These are phyloP conservation scores for Aulostomus chinensis DNA, from an alignment of 2,797 vertebrate species.

Conservation along the genomic window DNA sequence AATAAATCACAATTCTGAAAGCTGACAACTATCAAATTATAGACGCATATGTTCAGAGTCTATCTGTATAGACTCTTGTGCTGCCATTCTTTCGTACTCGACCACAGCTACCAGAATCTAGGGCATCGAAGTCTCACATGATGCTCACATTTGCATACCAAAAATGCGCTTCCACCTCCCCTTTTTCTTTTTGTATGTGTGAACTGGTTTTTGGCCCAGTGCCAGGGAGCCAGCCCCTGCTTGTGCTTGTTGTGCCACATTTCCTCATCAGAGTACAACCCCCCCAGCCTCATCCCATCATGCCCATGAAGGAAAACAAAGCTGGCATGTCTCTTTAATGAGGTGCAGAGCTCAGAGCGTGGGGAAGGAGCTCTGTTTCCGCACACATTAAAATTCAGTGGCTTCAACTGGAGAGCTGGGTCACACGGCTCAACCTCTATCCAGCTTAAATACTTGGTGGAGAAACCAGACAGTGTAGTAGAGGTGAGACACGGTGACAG, in stretches of 20 bases:
- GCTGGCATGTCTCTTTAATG: slow-evolving; percentile 85
- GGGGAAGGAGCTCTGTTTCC: slow-evolving; percentile 68
- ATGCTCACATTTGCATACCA: slow-evolving; percentile 80
- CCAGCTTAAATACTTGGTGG: slow-evolving; percentile 40
- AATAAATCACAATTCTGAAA: slow-evolving; percentile 59
- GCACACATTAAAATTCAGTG: slow-evolving; percentile 73
- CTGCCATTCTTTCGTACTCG: slow-evolving; percentile 62
- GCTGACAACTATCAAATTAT: slow-evolving; percentile 52
- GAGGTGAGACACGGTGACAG: slow-evolving; percentile 25
- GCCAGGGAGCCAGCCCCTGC: slow-evolving; percentile 74
- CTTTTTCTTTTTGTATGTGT: slow-evolving; percentile 58
- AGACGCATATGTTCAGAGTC: slow-evolving; percentile 51
- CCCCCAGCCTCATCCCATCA: slow-evolving; percentile 75
- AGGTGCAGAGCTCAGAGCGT: slow-evolving; percentile 71
- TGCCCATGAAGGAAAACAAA: slow-evolving; percentile 83
- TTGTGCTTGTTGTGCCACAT: slow-evolving; percentile 81
- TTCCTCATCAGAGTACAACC: slow-evolving; percentile 74
- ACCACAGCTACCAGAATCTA: slow-evolving; percentile 69
- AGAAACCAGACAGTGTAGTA: slow-evolving; percentile 19
- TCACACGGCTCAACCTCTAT: slow-evolving; percentile 61
- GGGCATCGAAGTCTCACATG: slow-evolving; percentile 80
- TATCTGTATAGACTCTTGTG: slow-evolving; percentile 22
- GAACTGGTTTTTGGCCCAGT: slow-evolving; percentile 69
- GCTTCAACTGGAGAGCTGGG: slow-evolving; percentile 64
- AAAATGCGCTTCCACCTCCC: slow-evolving; percentile 50